A percentile compares a stretch with the other conserved stretches of the same genome.
These are phyloP conservation scores for Diarsia dahlii DNA, from an alignment of 2,888 invertebrate species.

Conservation along the genomic window DNA sequence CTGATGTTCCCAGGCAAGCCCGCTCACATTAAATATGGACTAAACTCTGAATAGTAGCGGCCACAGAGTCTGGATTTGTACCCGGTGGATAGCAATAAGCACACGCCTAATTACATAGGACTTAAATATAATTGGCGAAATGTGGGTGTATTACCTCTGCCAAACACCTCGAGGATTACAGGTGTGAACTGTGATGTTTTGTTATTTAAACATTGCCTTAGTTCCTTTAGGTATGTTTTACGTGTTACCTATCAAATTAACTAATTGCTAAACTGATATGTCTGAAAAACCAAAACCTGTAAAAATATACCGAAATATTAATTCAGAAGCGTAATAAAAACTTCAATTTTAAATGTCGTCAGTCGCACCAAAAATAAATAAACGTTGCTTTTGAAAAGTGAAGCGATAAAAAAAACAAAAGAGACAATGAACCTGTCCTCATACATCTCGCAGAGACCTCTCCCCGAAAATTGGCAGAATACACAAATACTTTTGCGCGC, in stretches of 20 bases:
- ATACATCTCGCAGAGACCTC: constrained; percentile 57
- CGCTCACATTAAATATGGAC: not conserved
- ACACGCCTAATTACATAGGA: too few relatives aligned
- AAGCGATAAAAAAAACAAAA: constrained; percentile 35
- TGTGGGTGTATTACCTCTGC: too few relatives aligned
- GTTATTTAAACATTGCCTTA: not conserved
- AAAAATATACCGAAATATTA: not conserved
- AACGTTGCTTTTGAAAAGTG: not conserved
- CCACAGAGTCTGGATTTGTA: too few relatives aligned
- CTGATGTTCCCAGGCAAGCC: not conserved
- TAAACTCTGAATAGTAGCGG: too few relatives aligned
- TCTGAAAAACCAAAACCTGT: not conserved
- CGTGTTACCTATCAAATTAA: too few relatives aligned
- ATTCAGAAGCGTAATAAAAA: not conserved
- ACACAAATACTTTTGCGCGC: constrained; percentile 64
- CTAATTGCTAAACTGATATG: not conserved
- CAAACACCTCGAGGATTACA: too few relatives aligned
- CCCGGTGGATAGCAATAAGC: too few relatives aligned
- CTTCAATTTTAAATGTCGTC: constrained; percentile 25
- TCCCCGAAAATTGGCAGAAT: constrained; percentile 65
- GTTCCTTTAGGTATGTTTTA: accelerated
- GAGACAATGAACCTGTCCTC: constrained; percentile 52
- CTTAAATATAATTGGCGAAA: too few relatives aligned
- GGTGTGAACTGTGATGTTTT: too few relatives aligned
- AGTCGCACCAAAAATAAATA: constrained; percentile 27